phyloP scores from a whole-genome alignment of 2,797 vertebrate genomes.

The Silurus aristotelis region DNA sequence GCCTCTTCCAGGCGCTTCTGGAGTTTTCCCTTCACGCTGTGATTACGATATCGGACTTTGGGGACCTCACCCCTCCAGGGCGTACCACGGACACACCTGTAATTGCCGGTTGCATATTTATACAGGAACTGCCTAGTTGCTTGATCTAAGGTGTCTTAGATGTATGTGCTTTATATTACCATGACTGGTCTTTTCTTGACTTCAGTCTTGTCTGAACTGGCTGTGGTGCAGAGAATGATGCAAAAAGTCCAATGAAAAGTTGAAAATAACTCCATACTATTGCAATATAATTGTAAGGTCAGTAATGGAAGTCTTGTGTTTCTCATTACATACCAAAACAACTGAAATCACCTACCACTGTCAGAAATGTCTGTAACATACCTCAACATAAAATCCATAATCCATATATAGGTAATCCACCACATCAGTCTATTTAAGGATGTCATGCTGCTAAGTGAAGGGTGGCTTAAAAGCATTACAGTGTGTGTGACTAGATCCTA shows the following conservation, averaged over 20 bases:
- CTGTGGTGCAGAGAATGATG: not conserved
- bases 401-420: not conserved
- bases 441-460: constrained; percentile 16
- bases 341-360: constrained; percentile 5
- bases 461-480: constrained; percentile 13
- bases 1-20: too few relatives aligned
- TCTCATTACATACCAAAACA: not conserved
- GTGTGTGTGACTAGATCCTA: constrained; percentile 5
- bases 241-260: not conserved
- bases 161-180: not conserved
- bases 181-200: constrained; percentile 2
- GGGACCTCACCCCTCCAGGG: too few relatives aligned
- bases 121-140: not conserved
- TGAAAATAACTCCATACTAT: not conserved
- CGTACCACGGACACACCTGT: too few relatives aligned
- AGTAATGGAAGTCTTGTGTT: not conserved
- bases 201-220: not conserved
- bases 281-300: not conserved
- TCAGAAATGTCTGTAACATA: not conserved
- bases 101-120: too few relatives aligned
- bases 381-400: not conserved
- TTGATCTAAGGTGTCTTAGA: not conserved
- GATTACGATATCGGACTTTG: too few relatives aligned
- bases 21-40: too few relatives aligned
- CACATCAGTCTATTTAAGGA: not conserved